Conservation (phyloP, 2,113 vertebrate species). For the Nesospiza acunhae region DNA sequence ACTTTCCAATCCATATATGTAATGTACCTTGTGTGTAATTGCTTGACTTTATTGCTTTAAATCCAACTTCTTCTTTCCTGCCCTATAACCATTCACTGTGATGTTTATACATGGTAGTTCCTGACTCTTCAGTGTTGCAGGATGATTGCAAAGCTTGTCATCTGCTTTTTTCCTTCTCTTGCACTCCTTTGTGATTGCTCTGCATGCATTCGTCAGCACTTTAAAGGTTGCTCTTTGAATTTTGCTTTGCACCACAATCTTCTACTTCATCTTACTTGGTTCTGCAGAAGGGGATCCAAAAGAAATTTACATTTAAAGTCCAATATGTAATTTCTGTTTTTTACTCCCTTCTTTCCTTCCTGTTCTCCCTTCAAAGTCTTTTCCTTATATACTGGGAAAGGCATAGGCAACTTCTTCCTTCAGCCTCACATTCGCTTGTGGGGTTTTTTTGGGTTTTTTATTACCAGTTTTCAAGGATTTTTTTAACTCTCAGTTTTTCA, state of each 20-base stretch:
- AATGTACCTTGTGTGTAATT: not conserved
- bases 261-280: not conserved
- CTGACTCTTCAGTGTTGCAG: not conserved
- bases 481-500: not conserved
- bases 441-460: not conserved
- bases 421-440: not conserved
- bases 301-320: not conserved
- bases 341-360: not conserved
- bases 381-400: not conserved
- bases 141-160: not conserved
- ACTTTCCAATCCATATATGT: not conserved
- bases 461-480: not conserved
- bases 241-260: not conserved
- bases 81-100: not conserved
- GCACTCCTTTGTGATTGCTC: not conserved
- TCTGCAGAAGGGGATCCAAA: not conserved
- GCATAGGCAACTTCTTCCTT: not conserved
- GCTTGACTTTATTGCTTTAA: not conserved
- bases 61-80: not conserved
- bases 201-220: not conserved
- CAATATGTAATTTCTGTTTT: not conserved
- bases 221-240: slow-evolving; percentile 1
- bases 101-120: not conserved
- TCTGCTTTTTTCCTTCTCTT: not conserved
- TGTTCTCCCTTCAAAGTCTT: not conserved